Base-by-base conservation (phyloP, 2,113 vertebrate species). In the Ictalurus punctatus region DNA sequence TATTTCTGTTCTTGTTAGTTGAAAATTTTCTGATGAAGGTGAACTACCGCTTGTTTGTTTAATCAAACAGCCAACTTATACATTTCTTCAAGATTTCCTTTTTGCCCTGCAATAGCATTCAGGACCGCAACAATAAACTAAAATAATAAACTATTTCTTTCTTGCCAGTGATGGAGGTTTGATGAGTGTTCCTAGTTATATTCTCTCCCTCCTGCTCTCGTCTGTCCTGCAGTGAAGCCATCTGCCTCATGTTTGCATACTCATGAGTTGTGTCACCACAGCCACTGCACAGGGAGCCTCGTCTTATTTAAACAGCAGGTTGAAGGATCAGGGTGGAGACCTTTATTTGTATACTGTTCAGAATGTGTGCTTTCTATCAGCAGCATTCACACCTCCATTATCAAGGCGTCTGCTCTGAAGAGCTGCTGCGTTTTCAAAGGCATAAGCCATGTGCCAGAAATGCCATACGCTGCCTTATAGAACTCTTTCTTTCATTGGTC, bases 291-390 rank as follows among this genome's bases (percentile, higher is more conserved):
- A 88, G 61, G 79, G 56, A 40, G 27, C 34, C 16, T 88, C 71
- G 76, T 71, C 81, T 73, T 86, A 71, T 52, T 67, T 71, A 61
- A 61, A 74, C 65, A 90, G 87, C 84, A 86, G 44, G 61, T 71
- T 87, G 84, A 23, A 78, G 80, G 81, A 89, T 73, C 37, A 85
- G 65, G n/a, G 58, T 89, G 40, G 80, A n/a, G 83, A 37, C 37
- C 37, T 67, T 86, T 2, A 58, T 76, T 87, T 90, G 52, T 92
- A 81, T 58, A 34, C 54, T 87, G n/a, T n/a, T 13, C 52, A 54
- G 44, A 44, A 81, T 83, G 52, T 86, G 71, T 89, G 79, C 54
- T 61, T 83, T 83, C 21, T 83, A 61, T 61, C 58, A 83, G 58
- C 19, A 83, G 81, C 30, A 83, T 83, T 58, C 52, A 25, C 30